phyloP scores from a whole-genome alignment of 2,888 invertebrate genomes.

The Enoplolaimus lenunculus region DNA sequence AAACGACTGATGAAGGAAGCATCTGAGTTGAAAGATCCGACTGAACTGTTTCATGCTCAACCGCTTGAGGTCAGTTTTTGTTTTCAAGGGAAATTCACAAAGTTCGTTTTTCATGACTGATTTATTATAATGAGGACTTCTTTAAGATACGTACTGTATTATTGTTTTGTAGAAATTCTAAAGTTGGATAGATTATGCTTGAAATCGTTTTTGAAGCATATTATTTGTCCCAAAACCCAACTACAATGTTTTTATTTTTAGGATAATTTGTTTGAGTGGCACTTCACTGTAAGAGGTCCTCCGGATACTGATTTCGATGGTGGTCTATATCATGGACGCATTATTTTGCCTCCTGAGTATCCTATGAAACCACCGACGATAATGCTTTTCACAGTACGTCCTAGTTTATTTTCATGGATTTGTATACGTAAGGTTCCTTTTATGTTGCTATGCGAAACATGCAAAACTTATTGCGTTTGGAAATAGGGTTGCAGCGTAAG shows the following conservation, averaged over 20 bases:
- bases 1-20: slow-evolving; percentile 85
- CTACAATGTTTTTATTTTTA: too few species aligned
- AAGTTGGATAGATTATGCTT: too few species aligned
- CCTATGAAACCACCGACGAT: slow-evolving; percentile 95
- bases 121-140: too few species aligned
- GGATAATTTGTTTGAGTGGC: slow-evolving; percentile 93
- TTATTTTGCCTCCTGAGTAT: slow-evolving; percentile 76
- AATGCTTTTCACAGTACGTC: slow-evolving; percentile 64
- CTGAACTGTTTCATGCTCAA: slow-evolving; percentile 73
- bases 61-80: slow-evolving; percentile 56
- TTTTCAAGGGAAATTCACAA: slow-evolving; percentile 6
- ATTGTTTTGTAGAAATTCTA: too few species aligned
- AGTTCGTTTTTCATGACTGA: too few species aligned
- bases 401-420: background rate
- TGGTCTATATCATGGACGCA: slow-evolving; percentile 80
- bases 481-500: too few species aligned
- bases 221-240: too few species aligned
- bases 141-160: too few species aligned
- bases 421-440: too few species aligned
- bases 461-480: too few species aligned
- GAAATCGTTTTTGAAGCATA: too few species aligned
- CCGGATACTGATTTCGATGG: slow-evolving; percentile 69
- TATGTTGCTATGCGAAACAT: too few species aligned
- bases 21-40: slow-evolving; percentile 63
- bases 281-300: slow-evolving; percentile 82